Evolutionary conservation across 2,888 invertebrate genomes (phyloP).

Genomic region (Callosobruchus maculatus): DNA sequence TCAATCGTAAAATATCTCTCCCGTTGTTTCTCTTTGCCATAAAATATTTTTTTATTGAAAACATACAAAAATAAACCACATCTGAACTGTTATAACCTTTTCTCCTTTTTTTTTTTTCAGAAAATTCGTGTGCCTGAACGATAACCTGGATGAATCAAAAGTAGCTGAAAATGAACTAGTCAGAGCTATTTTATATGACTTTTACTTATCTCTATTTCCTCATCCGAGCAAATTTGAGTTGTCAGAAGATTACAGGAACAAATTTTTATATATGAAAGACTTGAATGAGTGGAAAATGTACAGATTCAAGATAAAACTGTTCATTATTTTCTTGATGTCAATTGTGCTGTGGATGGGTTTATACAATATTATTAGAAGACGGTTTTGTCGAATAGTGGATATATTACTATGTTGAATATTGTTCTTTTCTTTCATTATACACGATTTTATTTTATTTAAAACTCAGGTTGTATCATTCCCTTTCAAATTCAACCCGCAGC

Average conservation of each 20-base stretch:
- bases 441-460: background rate
- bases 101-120: conserved; percentile 47
- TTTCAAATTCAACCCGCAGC: background rate
- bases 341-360: conserved; percentile 27
- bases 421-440: background rate
- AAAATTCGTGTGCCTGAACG: conserved; percentile 79
- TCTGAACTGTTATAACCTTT: background rate
- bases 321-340: conserved; percentile 29
- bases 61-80: background rate
- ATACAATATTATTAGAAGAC: conserved; percentile 34
- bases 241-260: conserved; percentile 64
- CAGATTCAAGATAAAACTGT: conserved; percentile 42
- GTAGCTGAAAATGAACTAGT: conserved; percentile 63
- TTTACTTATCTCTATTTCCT: conserved; percentile 72
- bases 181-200: conserved; percentile 67
- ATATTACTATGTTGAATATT: conserved; percentile 28
- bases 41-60: too few species aligned
- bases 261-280: conserved; percentile 59
- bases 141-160: conserved; percentile 65
- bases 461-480: background rate
- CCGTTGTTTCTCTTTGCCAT: too few species aligned
- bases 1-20: too few species aligned
- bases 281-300: conserved; percentile 55
- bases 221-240: conserved; percentile 69
- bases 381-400: conserved; percentile 32